These are phyloP conservation scores for Peromyscus californicus DNA, from an alignment of 2,113 vertebrate species.

Conservation along the genomic window DNA sequence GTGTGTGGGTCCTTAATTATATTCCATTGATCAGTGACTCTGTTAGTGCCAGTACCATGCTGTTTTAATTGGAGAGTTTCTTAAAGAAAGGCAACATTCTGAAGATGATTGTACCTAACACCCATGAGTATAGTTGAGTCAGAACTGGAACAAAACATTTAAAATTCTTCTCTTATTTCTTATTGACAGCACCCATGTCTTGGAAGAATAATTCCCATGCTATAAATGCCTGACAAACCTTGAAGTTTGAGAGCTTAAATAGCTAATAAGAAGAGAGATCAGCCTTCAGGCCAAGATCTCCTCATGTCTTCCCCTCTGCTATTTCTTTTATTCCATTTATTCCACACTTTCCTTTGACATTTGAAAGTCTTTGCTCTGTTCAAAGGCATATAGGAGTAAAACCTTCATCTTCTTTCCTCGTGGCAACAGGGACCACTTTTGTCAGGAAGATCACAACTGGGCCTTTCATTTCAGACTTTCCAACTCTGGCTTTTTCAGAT, in stretches of 20 bases:
- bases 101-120: background rate
- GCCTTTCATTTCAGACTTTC: constrained; percentile 52
- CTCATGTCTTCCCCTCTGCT: background rate
- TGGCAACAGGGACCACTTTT: background rate
- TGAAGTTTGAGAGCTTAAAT: background rate
- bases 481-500: constrained; percentile 36
- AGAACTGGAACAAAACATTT: background rate
- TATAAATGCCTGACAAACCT: background rate
- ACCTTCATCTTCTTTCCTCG: background rate
- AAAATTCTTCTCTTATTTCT: background rate
- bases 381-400: background rate
- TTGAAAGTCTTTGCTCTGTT: constrained; percentile 50
- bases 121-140: background rate
- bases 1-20: background rate
- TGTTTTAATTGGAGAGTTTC: background rate
- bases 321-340: background rate
- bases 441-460: background rate
- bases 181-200: background rate
- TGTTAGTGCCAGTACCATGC: background rate
- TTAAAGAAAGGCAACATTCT: background rate
- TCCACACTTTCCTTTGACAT: constrained; percentile 46
- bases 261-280: background rate
- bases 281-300: background rate
- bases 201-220: background rate
- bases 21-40: background rate